phyloP scores from a whole-genome alignment of 1,140 invertebrate species.

The Bombyx mandarina region DNA sequence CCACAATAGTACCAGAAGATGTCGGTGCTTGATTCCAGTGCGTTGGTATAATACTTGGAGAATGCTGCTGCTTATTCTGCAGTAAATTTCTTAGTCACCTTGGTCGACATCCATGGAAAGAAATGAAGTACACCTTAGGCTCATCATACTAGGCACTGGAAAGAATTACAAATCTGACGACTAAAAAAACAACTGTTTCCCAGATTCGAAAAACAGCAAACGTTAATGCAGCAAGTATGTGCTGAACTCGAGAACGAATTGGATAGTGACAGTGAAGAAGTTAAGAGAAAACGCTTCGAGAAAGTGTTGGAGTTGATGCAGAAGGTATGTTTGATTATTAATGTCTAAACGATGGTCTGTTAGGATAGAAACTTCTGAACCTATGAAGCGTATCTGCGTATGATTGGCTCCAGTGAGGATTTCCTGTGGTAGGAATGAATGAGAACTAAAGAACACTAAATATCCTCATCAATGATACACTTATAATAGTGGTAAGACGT shows the following conservation, averaged over 20 bases:
- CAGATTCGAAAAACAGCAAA: slow-evolving; percentile 82
- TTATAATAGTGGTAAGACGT: too few relatives aligned
- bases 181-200: neutral
- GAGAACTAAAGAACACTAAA: neutral
- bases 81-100: too few relatives aligned
- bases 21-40: too few relatives aligned
- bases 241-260: slow-evolving; percentile 83
- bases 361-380: too few relatives aligned
- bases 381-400: neutral
- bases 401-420: neutral
- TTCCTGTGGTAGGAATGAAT: neutral
- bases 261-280: slow-evolving; percentile 77
- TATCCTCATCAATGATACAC: neutral
- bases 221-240: slow-evolving; percentile 83
- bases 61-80: too few relatives aligned
- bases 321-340: slow-evolving; percentile 68
- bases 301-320: slow-evolving; percentile 86
- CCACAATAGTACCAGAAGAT: too few relatives aligned
- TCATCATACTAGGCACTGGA: too few relatives aligned
- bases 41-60: too few relatives aligned
- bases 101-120: too few relatives aligned
- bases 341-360: neutral
- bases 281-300: slow-evolving; percentile 84
- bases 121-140: too few relatives aligned
- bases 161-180: too few relatives aligned